Evolutionary conservation across 30 jellyfish, hydroid and myxozoan species (phyloP).

Genomic region (Hydractinia symbiolongicarpus): DNA sequence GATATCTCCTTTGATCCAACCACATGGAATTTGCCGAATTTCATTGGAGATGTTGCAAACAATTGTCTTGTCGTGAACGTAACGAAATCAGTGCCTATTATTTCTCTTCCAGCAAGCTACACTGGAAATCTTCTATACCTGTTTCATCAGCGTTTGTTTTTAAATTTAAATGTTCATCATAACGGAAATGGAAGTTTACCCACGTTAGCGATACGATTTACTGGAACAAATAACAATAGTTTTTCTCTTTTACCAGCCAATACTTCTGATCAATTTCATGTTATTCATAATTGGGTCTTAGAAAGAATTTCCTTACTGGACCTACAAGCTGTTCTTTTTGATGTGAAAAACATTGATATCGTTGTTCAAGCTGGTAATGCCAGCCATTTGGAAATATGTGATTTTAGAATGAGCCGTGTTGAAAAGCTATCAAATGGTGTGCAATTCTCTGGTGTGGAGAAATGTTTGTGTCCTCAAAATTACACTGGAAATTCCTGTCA

Average conservation of each 20-base stretch:
- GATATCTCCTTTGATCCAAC: not conserved
- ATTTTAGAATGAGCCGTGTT: not conserved
- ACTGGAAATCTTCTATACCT: slow-evolving; percentile 50
- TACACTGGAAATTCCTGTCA: slow-evolving; percentile 78
- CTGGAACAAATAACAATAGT: not conserved
- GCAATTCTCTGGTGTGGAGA: slow-evolving; percentile 41
- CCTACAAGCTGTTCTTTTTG: not conserved
- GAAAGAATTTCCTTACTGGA: not conserved
- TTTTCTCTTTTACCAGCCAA: not conserved
- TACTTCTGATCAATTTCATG: not conserved
- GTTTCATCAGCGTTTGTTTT: slow-evolving; percentile 30
- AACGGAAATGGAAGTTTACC: not conserved
- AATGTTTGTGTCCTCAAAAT: slow-evolving; percentile 66
- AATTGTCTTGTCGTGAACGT: not conserved
- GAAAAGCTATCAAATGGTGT: not conserved
- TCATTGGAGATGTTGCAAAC: not conserved
- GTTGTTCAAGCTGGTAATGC: not conserved
- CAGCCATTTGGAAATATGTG: not conserved
- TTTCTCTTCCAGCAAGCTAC: slow-evolving; percentile 42
- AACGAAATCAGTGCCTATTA: not conserved
- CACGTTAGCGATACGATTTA: not conserved
- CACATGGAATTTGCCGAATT: not conserved
- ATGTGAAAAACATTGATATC: not conserved
- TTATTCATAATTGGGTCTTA: not conserved
- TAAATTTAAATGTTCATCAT: slow-evolving; percentile 7